phyloP scores from a whole-genome alignment of 1,140 invertebrate species.

The Zelostemma sp. region DNA sequence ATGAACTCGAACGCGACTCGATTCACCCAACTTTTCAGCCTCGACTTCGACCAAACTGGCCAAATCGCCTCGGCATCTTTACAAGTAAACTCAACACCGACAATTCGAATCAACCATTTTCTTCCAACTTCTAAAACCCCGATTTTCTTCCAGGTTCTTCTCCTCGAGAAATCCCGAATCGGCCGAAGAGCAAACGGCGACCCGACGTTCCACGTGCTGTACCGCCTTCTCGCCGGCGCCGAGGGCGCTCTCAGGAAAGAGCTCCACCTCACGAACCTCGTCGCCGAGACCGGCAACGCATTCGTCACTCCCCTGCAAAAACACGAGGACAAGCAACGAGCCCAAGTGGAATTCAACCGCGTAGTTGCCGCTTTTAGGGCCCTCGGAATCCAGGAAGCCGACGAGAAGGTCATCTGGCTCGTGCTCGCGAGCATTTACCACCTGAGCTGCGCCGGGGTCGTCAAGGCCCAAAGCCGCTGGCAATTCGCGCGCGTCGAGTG shows the following conservation, averaged over 20 bases:
- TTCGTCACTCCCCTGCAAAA: slow-evolving; percentile 85
- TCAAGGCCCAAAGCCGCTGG: slow-evolving; percentile 76
- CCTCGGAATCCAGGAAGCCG: slow-evolving; percentile 80
- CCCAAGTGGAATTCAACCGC: slow-evolving; percentile 82
- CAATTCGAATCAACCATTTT: neutral
- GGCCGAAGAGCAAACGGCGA: slow-evolving; percentile 78
- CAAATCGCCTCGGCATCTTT: slow-evolving; percentile 89
- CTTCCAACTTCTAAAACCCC: too few relatives aligned
- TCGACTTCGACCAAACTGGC: slow-evolving; percentile 94
- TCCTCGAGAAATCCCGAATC: slow-evolving; percentile 83
- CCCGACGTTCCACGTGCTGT: slow-evolving; percentile 86
- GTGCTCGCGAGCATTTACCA: slow-evolving; percentile 93
- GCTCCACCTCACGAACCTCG: slow-evolving; percentile 82
- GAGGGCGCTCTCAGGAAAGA: slow-evolving; percentile 83
- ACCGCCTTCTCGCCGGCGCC: slow-evolving; percentile 86
- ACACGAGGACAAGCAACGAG: slow-evolving; percentile 84
- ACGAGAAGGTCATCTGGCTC: slow-evolving; percentile 87
- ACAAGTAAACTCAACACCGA: slow-evolving; percentile 70
- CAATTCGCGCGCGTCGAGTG: slow-evolving; percentile 87
- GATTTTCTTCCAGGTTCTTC: slow-evolving; percentile 71
- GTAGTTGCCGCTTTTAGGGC: slow-evolving; percentile 81
- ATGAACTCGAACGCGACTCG: slow-evolving; percentile 89
- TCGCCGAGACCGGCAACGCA: slow-evolving; percentile 80
- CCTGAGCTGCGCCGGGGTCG: slow-evolving; percentile 85
- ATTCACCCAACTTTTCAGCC: slow-evolving; percentile 88